Evolutionary conservation across 2,113 vertebrate species (phyloP).

Genomic region (Petaurus breviceps): DNA sequence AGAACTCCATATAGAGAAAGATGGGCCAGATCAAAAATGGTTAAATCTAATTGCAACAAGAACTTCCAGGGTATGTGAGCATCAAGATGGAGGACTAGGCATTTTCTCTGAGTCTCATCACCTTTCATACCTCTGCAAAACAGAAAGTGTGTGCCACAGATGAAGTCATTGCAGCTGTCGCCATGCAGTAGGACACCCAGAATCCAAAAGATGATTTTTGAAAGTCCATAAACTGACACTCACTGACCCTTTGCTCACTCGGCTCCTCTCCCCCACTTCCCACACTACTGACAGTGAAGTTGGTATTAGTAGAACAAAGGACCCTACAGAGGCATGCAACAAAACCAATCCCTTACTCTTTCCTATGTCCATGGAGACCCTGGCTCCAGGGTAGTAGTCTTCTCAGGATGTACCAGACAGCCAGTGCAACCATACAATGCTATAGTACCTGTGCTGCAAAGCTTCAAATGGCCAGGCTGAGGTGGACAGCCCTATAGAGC

Average conservation of each 20-base stretch:
- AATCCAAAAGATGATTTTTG: background rate
- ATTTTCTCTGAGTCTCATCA: background rate
- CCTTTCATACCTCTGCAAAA: background rate
- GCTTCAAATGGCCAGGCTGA: background rate
- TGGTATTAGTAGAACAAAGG: too few species aligned
- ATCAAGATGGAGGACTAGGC: background rate
- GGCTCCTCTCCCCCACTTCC: too few species aligned
- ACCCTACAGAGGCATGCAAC: too few species aligned
- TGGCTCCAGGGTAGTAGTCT: background rate
- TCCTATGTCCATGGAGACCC: too few species aligned
- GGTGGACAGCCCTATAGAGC: background rate
- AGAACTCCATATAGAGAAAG: too few species aligned
- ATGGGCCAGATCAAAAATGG: background rate
- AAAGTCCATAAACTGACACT: background rate
- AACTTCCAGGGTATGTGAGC: background rate
- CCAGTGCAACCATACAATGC: background rate
- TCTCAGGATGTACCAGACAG: background rate
- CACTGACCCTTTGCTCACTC: background rate
- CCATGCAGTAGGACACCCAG: background rate
- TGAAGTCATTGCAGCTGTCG: background rate
- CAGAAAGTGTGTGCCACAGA: background rate
- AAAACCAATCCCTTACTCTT: too few species aligned
- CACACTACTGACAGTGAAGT: background rate
- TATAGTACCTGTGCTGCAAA: background rate
- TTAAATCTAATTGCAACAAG: background rate